Base-by-base conservation (phyloP, 2,888 invertebrate genomes). In the Aphidius colemani region DNA sequence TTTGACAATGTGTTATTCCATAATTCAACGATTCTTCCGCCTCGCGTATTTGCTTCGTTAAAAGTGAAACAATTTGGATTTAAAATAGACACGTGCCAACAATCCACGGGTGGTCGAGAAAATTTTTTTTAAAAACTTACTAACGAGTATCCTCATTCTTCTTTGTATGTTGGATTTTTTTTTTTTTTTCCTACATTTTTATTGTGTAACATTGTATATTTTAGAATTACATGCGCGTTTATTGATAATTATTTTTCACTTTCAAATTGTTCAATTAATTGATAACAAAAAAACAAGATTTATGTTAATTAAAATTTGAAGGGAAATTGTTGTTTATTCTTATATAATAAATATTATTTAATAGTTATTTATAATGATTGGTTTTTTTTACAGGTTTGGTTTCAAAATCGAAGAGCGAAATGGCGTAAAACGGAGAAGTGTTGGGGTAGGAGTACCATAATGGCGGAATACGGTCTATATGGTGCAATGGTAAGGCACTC, bases 341-440 rank as follows among this genome's bases (percentile, higher is more conserved):
- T 10, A 45, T 39, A 49, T 7, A 49, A n/a, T 11, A 49, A 49
- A 13, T 49, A 49, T 49, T 49, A 13, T 49, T 6, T 49, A 11
- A 13, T 13, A 49, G 13, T 13, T 13, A 13, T 13, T 13, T 11
- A 49, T 30, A 30, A 30, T 30, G 30, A 1, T 43, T 71, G 66
- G 43, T 64, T 66, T 67, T 67, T 72, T 68, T 86, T 86, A 1
- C 87, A 99, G 98, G 98, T 99, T 62, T 99, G 98, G 98, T 99
- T 96, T 85, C 96, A 96, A 86, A 99, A 99, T 85, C 89, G 98
- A 40, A 88, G 98, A 53, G 98, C 98, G 77, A 98, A 98, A 83
- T 99, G 98, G 98, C 91, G 98, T 68, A 99, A 99, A 84, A 99
- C 98, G 61, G 98, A 99, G 85, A 99, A 99, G 83, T 98, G 97